A percentile compares a stretch with the other conserved stretches of the same genome.
phyloP scores from a whole-genome alignment of 2,888 invertebrate species.

The Desoria tigrina region DNA sequence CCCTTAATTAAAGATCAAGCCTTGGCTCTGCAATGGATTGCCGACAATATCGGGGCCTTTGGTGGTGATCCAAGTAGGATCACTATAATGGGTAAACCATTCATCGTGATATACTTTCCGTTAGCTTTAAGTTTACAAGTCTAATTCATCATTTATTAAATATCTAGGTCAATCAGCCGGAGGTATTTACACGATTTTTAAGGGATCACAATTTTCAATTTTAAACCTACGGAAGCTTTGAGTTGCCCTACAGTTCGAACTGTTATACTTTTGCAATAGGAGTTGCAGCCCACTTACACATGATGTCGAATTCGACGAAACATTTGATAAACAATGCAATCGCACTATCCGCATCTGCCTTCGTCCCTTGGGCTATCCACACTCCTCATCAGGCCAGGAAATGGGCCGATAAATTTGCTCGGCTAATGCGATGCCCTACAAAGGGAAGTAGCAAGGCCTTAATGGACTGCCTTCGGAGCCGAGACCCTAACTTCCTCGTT shows the following conservation, averaged over 20 bases:
- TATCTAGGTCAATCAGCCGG: slow-evolving; percentile 2
- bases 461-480: slow-evolving; percentile 30
- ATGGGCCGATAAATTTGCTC: slow-evolving; percentile 34
- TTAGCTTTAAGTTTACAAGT: not conserved
- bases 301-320: slow-evolving; percentile 36
- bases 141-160: not conserved
- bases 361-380: slow-evolving; percentile 36
- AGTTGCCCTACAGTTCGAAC: not conserved
- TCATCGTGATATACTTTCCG: slow-evolving; percentile 6
- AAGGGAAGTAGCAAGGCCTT: slow-evolving; percentile 22
- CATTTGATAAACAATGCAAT: slow-evolving; percentile 32
- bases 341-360: slow-evolving; percentile 31
- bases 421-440: slow-evolving; percentile 36
- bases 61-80: slow-evolving; percentile 31
- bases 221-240: not conserved
- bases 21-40: slow-evolving; percentile 32
- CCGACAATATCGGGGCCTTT: slow-evolving; percentile 27
- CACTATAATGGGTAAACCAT: slow-evolving; percentile 26
- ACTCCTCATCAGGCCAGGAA: slow-evolving; percentile 35
- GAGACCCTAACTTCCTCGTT: slow-evolving; percentile 32
- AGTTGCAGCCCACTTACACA: slow-evolving; percentile 28
- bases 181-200: not conserved
- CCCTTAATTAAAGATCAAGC: slow-evolving; percentile 36
- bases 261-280: slow-evolving; percentile 22
- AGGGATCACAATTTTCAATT: not conserved